A percentile compares a stretch with the other conserved stretches of the same genome.
Evolutionary conservation across 1,140 invertebrate genomes (phyloP).

Genomic region (Papilio helenus): DNA sequence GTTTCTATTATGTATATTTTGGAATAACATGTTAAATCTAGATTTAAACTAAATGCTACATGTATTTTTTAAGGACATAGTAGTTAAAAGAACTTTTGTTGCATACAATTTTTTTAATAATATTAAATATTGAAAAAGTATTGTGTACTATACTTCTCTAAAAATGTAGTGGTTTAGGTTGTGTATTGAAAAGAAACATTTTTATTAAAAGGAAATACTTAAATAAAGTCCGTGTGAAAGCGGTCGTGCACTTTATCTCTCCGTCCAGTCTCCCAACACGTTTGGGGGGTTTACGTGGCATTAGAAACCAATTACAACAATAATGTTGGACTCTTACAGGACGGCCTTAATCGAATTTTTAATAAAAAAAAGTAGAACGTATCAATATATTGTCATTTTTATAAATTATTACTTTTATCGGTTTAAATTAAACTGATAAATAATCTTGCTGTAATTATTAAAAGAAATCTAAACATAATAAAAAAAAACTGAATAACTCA

Average conservation of each 20-base stretch:
- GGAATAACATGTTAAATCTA: slow-evolving; percentile 25
- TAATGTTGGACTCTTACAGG: slow-evolving; percentile 62
- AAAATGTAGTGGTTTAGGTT: not conserved
- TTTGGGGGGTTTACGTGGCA: slow-evolving; percentile 79
- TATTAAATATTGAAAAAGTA: no score
- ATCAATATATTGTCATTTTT: not conserved
- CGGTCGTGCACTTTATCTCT: slow-evolving; percentile 74
- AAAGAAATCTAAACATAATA: no score
- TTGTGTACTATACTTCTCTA: not conserved
- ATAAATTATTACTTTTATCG: no score
- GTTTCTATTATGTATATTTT: slow-evolving; percentile 14
- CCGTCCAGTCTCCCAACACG: slow-evolving; percentile 75
- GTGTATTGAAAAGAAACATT: not conserved
- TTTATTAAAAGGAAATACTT: slow-evolving; percentile 38
- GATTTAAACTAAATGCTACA: not conserved
- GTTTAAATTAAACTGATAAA: no score
- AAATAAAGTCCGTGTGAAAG: slow-evolving; percentile 42
- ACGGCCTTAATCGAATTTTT: slow-evolving; percentile 37
- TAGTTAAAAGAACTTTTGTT: no score
- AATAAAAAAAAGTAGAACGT: not conserved
- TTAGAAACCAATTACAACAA: slow-evolving; percentile 82
- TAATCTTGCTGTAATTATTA: no score
- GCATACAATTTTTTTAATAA: no score
- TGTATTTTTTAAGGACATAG: no score
- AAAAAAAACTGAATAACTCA: no score